Conservation (phyloP, 2,113 vertebrate species). For the Lasiurus cinereus region DNA sequence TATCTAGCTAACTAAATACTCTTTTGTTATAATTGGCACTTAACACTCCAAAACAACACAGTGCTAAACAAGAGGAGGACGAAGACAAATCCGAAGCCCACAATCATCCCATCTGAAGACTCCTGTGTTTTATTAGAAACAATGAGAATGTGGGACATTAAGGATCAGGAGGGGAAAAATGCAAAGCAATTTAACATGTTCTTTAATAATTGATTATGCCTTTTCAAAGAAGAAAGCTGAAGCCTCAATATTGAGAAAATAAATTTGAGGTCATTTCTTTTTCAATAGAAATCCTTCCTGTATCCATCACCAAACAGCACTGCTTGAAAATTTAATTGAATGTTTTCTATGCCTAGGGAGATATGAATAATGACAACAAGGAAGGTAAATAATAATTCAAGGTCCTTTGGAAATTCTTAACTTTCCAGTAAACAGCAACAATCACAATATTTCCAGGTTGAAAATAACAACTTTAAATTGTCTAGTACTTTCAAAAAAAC, state of each 20-base stretch:
- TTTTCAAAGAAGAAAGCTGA: slow-evolving; percentile 61
- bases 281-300: slow-evolving; percentile 60
- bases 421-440: slow-evolving; percentile 51
- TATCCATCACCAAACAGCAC: slow-evolving; percentile 25
- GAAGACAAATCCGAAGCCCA: not conserved
- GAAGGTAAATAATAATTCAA: slow-evolving; percentile 74
- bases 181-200: not conserved
- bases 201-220: slow-evolving; percentile 50
- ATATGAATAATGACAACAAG: slow-evolving; percentile 60
- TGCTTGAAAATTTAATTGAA: slow-evolving; percentile 77
- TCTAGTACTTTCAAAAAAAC: not conserved
- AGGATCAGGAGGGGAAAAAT: not conserved
- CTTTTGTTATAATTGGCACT: slow-evolving; percentile 31
- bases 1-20: slow-evolving; percentile 47
- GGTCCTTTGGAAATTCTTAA: slow-evolving; percentile 67
- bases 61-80: not conserved
- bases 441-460: not conserved
- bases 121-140: not conserved
- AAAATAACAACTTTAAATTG: slow-evolving; percentile 45
- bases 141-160: not conserved
- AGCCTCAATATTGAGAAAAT: slow-evolving; percentile 45
- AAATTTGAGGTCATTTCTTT: slow-evolving; percentile 58
- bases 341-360: slow-evolving; percentile 66
- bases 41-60: not conserved
- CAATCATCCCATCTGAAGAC: not conserved